Base-by-base conservation (phyloP, 2,797 vertebrate species). In the Sorex maritimensis region DNA sequence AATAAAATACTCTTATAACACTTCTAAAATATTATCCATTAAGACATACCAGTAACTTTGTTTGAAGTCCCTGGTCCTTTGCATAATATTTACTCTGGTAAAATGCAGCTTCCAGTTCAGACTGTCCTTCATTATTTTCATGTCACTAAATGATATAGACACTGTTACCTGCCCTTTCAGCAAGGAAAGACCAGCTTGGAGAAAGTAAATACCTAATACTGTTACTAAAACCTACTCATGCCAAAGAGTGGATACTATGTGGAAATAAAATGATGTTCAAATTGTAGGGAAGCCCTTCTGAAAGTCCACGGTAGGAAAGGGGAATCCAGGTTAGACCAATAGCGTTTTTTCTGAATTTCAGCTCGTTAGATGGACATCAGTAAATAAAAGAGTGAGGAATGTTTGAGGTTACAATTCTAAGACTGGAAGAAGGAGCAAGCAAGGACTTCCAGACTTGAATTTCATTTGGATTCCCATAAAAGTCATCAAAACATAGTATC, bases 11-110 rank as follows among this genome's bases (percentile, higher is more conserved):
- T 81, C 21, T 55, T 52, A 13, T 21, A 92, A 87, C 87, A 84
- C 12, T 88, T 80, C 52, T 11, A 58, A 91, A 87, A 91, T 8
- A 4, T 11, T 9, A 38, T 68, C 34, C 21, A 38, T 78, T 9
- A 68, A 78, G 41, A 88, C 73, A 86, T 17, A 68, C 24, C 52
- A 58, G 49, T 34, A 79, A 89, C 13, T 80, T 90, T 67, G n/a
- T 77, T n/a, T 69, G 8, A 86, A 87, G 19, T 80, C 11, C 73
- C 68, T 77, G 8, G 0, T 26, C 41, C 12, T 67, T 67, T 67
- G 21, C 23, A 19, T 61, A 61, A 61, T 19, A 61, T 61, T 52
- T 61, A 61, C 15, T 19, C 58, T 61, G 58, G 21, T 61, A 61
- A 23, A 61, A 61, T 61, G 58, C 21, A 23, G 21, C 58, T 61